These are phyloP conservation scores for Syrrhaptes paradoxus DNA, from an alignment of 2,113 vertebrate genomes.

Conservation along the genomic window DNA sequence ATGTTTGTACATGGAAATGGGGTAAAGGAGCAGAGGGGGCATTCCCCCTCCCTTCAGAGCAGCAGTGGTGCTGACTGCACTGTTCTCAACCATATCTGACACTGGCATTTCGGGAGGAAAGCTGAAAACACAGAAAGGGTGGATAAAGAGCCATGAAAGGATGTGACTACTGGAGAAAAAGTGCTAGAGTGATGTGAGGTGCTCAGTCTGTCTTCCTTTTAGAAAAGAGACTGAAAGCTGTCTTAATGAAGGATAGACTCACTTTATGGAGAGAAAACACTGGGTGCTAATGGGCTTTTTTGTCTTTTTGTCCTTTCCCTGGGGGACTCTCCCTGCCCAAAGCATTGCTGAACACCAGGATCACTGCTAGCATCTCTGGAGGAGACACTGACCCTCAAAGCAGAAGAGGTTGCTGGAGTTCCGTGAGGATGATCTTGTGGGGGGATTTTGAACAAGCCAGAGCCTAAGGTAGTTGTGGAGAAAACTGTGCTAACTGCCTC, in stretches of 20 bases:
- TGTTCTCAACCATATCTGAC: background rate
- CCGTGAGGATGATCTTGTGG: background rate
- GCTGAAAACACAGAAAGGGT: background rate
- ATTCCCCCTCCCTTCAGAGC: background rate
- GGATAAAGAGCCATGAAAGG: background rate
- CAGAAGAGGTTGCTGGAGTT: background rate
- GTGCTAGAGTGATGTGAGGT: background rate
- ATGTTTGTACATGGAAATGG: background rate
- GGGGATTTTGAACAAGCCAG: background rate
- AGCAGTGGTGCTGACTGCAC: background rate
- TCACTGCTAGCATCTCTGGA: background rate
- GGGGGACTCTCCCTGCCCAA: background rate
- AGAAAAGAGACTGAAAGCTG: background rate
- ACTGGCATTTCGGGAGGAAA: background rate
- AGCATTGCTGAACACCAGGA: background rate
- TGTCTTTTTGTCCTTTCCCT: background rate
- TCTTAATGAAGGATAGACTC: background rate
- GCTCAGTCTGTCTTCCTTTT: background rate
- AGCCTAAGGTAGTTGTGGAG: background rate
- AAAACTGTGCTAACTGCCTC: fast-evolving
- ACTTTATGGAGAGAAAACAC: background rate
- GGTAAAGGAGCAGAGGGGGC: background rate
- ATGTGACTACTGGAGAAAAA: background rate
- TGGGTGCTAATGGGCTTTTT: background rate
- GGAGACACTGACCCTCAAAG: background rate